Percentiles rank a stretch among this genome's conserved stretches.
Conservation (phyloP, 2,113 vertebrate genomes). For the Nothobranchius furzeri region DNA sequence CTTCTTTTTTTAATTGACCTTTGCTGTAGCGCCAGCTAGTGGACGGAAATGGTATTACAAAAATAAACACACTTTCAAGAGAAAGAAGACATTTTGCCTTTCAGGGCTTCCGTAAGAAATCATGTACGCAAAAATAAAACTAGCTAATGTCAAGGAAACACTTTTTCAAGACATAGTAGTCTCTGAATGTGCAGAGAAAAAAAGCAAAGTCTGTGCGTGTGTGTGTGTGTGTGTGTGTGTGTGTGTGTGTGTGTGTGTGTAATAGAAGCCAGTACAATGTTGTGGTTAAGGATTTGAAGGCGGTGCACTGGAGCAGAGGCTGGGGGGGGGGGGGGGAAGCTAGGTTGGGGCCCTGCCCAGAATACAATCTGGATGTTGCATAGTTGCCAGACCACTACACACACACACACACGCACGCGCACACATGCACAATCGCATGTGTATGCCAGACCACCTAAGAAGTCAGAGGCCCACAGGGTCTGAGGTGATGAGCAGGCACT, state of each 20-base stretch:
- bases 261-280: conserved; percentile 68
- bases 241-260: conserved; percentile 42
- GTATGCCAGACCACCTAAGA: conserved; percentile 74
- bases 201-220: not conserved
- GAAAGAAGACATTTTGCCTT: too few relatives aligned
- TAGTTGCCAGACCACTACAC: conserved; percentile 82
- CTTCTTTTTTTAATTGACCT: too few relatives aligned
- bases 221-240: conserved; percentile 2
- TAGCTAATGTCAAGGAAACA: conserved; percentile 31
- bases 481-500: conserved; percentile 84
- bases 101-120: too few relatives aligned
- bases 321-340: conserved; percentile 65
- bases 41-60: too few relatives aligned
- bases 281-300: conserved; percentile 76
- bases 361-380: conserved; percentile 81
- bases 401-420: conserved; percentile 37
- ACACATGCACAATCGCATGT: conserved; percentile 34
- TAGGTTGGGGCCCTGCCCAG: conserved; percentile 81
- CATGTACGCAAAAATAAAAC: conserved; percentile 32
- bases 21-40: too few relatives aligned
- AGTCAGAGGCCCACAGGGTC: conserved; percentile 76
- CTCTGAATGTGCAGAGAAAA: conserved; percentile 8
- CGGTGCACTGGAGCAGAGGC: conserved; percentile 73
- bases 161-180: conserved; percentile 50
- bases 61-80: too few relatives aligned